Evolutionary conservation across 2,113 vertebrate genomes (phyloP), one percentile per base, ranked within the genome.

Genomic region (Xiphias gladius): DNA sequence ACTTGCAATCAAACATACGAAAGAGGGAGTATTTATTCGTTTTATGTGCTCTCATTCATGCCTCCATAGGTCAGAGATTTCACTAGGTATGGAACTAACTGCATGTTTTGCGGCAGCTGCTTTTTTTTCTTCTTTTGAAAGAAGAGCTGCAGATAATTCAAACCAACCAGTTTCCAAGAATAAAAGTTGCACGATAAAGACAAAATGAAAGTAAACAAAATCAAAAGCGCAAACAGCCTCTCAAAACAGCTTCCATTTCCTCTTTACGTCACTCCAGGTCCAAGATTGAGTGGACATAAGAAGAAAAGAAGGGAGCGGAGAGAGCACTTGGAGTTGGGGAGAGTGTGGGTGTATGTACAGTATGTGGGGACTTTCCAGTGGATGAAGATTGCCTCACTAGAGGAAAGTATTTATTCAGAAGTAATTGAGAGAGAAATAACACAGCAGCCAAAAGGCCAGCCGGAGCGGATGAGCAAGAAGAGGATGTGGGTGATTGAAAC

Each of bases 401-500:
- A 79, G 87, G 88, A 88, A 91, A 86, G 78, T 90, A 92, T 94
- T 95, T 95, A 93, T 96, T 93, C 88, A 83, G 86, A 80, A 89
- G 88, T 87, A 88, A 93, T 90, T 93, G 88, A 88, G 77, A 68
- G 83, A 92, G 86, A 89, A 94, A 93, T 83, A 94, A 88, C 86
- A 93, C 74, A 70, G 88, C 57, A 83, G 84, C 88, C 86, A 85
- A 91, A 86, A 84, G 55, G 76, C 41, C 20, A 24, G 82, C 69
- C 78, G 12, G 73, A 86, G 91, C 88, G 74, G 87, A 91, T 87
- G 90, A 91, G 90, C 73, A 86, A 83, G 72, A 74, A 88, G 85
- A 85, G 80, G 89, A 88, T 88, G 89, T 85, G 84, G 84, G 83
- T 89, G 91, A 94, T 91, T 93, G 93, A 94, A 93, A 91, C 93